Percentiles rank a stretch among this genome's conserved stretches.
phyloP scores from a whole-genome alignment of 2,113 vertebrate species.

The Rallus limicola region DNA sequence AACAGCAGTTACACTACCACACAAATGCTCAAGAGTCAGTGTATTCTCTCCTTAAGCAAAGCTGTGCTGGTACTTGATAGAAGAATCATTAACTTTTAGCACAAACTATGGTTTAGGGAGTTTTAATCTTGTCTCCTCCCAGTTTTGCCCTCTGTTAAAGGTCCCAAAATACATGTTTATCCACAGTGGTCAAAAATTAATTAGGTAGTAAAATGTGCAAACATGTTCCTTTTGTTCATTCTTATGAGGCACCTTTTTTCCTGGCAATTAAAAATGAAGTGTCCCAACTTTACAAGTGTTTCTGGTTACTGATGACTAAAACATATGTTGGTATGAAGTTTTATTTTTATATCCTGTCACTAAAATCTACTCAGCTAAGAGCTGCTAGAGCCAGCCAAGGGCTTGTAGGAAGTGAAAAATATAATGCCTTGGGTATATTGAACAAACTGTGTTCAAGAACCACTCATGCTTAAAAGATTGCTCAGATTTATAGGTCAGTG shows the following conservation, averaged over 20 bases:
- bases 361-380: background rate
- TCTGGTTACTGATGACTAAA: background rate
- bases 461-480: background rate
- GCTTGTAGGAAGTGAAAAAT: background rate
- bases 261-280: background rate
- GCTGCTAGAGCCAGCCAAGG: background rate
- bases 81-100: conserved; percentile 77
- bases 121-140: conserved; percentile 59
- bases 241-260: background rate
- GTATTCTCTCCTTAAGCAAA: conserved; percentile 31
- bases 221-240: background rate
- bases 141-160: conserved; percentile 29
- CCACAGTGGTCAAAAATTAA: conserved; percentile 27
- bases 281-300: background rate
- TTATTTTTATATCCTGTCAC: background rate
- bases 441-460: background rate
- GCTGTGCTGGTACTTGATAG: background rate
- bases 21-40: background rate
- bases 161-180: conserved; percentile 36
- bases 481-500: background rate
- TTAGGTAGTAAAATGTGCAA: background rate
- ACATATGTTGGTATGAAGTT: background rate
- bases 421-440: background rate
- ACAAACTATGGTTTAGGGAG: conserved; percentile 11
- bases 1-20: background rate